Evolutionary conservation across 2,797 vertebrate species (phyloP), one percentile per base, ranked within the genome.

Genomic region (Varecia variegata): DNA sequence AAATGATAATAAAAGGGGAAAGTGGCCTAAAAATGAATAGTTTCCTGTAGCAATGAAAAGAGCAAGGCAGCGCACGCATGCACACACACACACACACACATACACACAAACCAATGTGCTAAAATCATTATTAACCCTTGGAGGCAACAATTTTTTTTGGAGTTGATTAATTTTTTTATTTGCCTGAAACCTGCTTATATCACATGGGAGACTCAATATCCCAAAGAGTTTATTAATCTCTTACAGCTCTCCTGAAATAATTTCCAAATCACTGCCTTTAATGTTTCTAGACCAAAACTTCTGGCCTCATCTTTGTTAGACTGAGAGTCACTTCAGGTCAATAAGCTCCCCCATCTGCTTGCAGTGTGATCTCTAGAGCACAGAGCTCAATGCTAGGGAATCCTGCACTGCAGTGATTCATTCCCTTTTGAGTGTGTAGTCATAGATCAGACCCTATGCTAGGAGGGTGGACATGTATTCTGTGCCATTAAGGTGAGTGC

Each of bases 51-150:
- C n/a, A 43, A n/a, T 71, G 32, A 82, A 30, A 0, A 5, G 14
- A 71, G 15, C 47, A 38, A 0, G 5, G 18, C 43, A 30, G 14
- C 30, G 1, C 27, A 14, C 20, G 1, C 52, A n/a, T 56, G 47
- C 0, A 1, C 32, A 38, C 15, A 5, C 15, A 0, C 0, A 13
- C 18, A 43, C 25, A 40, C 20, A n/a, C 11, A n/a, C n/a, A n/a
- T n/a, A 23, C 52, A 50, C 8, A 27, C 35, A 21, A 1, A 17
- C 71, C 30, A 27, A 11, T 62, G 18, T 14, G 4, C 7, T 23
- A 10, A 25, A n/a, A 60, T 54, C 5, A 17, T 67, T 77, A n/a
- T 65, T 30, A 82, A 60, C 27, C 6, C 17, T 32, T 56, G 3
- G 21, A 70, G 13, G 30, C 17, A 58, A 54, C 13, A 23, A 5